Base-by-base conservation (phyloP, 2,113 vertebrate species). In the Leptobrachium leishanense region DNA sequence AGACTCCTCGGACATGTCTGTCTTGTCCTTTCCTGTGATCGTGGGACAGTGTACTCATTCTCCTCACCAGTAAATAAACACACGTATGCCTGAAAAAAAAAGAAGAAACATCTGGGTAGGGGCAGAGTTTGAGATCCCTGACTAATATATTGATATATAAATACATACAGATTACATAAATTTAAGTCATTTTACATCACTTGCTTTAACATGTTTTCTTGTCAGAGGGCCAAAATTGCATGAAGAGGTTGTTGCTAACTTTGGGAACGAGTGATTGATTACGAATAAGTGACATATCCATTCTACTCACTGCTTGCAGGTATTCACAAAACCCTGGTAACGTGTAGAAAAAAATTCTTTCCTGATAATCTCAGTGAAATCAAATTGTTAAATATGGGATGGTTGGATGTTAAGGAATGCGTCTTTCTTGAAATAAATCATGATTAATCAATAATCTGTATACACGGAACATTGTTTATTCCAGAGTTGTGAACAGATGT, bases 221-320 rank as follows among this genome's bases (percentile, higher is more conserved):
- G 42, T 74, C 6, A n/a, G 20, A 11, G 42, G 6, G 62, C 63
- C 74, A 66, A 31, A 20, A 53, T 43, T 75, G 66, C 15, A 39
- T 0, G 20, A 43, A 53, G 31, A 53, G 20, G 6, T 75, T 43
- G 20, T 31, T 54, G 39, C 11, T 31, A 44, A n/a, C 59, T 39
- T 39, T 74, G 5, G 43, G 31, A 12, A 12, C 44, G 43, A 40
- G n/a, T 31, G 62, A 66, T 46, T 66, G 63, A 75, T 66, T 65
- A 75, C 6, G 12, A 66, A 44, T 50, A 66, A 66, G 74, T 53
- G 74, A 75, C 11, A 65, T 75, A 50, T 75, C 74, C 43, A 5
- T 50, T 66, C 43, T 75, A 53, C 1, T 44, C 62, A 44, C 46
- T 6, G 72, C n/a, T 64, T 74, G 13, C 57, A 64, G 72, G 43